Percentiles rank a stretch among this genome's conserved stretches.
phyloP scores from a whole-genome alignment of 1,140 invertebrate species.

The Drosophila pandora region DNA sequence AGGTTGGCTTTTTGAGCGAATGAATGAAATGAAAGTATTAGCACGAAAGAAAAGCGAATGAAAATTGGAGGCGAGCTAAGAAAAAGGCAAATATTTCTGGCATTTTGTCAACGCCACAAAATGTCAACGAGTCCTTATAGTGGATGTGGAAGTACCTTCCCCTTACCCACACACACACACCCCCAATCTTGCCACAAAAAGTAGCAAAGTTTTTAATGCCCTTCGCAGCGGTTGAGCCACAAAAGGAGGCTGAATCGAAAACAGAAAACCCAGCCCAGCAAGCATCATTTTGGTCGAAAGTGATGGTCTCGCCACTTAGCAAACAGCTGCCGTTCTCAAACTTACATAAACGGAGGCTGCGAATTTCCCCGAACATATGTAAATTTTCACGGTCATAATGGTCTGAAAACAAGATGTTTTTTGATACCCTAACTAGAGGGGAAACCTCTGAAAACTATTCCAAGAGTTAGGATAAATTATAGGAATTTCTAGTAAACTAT shows the following conservation, averaged over 20 bases:
- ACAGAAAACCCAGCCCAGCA: slow-evolving; percentile 3
- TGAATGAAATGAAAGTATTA: slow-evolving; percentile 49
- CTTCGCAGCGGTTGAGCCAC: slow-evolving; percentile 49
- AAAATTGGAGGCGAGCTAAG: background rate
- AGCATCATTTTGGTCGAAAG: slow-evolving; percentile 22
- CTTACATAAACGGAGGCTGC: slow-evolving; percentile 36
- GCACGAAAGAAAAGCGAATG: background rate
- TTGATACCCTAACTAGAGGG: slow-evolving; percentile 25
- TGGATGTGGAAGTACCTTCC: slow-evolving; percentile 42
- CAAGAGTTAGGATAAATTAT: background rate
- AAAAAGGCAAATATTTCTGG: slow-evolving; percentile 49
- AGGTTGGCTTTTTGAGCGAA: slow-evolving; percentile 60
- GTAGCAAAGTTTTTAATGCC: slow-evolving; percentile 66
- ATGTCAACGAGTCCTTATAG: slow-evolving; percentile 54
- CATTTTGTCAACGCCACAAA: slow-evolving; percentile 60
- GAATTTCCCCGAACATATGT: slow-evolving; percentile 74
- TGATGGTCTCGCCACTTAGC: slow-evolving; percentile 57
- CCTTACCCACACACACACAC: slow-evolving; percentile 1
- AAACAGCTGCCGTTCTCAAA: slow-evolving; percentile 46
- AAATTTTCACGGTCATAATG: slow-evolving; percentile 70
- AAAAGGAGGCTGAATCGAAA: slow-evolving; percentile 3
- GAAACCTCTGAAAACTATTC: background rate
- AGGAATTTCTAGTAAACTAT: slow-evolving; percentile 3
- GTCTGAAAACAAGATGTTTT: slow-evolving; percentile 16
- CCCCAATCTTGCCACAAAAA: slow-evolving; percentile 14